Evolutionary conservation across 2,797 vertebrate genomes (phyloP).

Genomic region (Aratinga solstitialis): DNA sequence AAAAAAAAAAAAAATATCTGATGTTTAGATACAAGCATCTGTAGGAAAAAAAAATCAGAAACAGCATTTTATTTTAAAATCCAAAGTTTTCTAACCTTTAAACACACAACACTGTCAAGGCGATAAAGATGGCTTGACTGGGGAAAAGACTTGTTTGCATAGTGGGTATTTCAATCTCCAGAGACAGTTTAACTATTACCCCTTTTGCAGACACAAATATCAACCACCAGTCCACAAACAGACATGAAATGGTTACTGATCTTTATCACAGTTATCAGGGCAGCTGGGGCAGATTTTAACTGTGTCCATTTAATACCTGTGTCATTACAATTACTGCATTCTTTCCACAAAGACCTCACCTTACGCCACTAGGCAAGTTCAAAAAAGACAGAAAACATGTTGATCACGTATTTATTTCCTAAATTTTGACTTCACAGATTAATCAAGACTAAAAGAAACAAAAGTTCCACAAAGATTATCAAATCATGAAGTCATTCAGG

Average conservation of each 20-base stretch:
- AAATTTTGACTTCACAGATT: not conserved
- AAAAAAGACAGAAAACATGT: not conserved
- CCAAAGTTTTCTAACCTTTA: not conserved
- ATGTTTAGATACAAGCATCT: not conserved
- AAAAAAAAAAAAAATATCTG: not conserved
- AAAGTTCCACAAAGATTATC: not conserved
- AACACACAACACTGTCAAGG: not conserved
- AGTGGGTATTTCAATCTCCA: not conserved
- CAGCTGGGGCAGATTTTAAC: not conserved
- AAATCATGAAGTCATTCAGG: not conserved
- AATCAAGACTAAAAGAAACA: not conserved
- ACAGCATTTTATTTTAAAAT: not conserved
- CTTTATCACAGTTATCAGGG: not conserved
- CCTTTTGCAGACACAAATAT: not conserved
- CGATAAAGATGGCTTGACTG: not conserved
- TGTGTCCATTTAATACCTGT: not conserved
- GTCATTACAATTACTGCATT: not conserved
- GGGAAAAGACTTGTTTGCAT: not conserved
- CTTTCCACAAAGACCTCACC: not conserved
- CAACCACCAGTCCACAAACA: not conserved
- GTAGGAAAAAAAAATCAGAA: not conserved
- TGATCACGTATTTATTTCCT: not conserved
- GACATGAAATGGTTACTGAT: not conserved
- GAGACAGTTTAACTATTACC: not conserved
- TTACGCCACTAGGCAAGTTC: not conserved